These are phyloP conservation scores for Apodemus sylvaticus DNA, from an alignment of 2,113 vertebrate species.

Conservation along the genomic window DNA sequence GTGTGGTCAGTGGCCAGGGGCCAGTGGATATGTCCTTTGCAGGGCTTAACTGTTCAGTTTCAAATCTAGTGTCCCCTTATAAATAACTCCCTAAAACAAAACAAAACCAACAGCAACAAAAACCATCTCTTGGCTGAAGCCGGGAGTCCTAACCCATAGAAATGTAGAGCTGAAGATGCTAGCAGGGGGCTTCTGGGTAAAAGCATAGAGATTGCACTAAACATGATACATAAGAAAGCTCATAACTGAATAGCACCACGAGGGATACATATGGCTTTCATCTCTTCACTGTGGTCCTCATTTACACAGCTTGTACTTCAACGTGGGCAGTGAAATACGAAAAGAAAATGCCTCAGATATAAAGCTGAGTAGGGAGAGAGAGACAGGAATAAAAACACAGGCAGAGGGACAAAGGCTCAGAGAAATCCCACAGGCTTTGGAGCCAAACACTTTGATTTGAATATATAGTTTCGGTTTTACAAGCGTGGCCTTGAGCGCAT, in stretches of 20 bases:
- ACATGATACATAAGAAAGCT: background rate
- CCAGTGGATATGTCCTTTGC: background rate
- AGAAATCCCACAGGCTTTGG: background rate
- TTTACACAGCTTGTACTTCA: background rate
- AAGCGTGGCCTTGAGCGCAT: background rate
- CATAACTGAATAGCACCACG: background rate
- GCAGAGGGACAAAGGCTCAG: background rate
- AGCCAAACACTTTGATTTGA: background rate
- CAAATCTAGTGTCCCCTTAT: background rate
- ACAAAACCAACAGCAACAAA: background rate
- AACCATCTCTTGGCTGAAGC: background rate
- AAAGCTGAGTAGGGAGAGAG: background rate
- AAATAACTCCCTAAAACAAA: background rate
- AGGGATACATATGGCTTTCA: background rate
- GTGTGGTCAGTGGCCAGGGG: background rate
- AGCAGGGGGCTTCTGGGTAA: background rate
- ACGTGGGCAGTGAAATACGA: background rate
- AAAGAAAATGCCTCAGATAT: background rate
- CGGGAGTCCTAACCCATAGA: background rate
- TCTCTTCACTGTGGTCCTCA: background rate
- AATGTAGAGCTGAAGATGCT: background rate
- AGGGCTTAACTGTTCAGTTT: constrained; percentile 26
- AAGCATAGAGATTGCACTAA: background rate
- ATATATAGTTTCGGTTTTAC: background rate
- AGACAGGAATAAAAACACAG: background rate